phyloP scores from a whole-genome alignment of 2,113 vertebrate genomes.

The Centropus bengalensis region DNA sequence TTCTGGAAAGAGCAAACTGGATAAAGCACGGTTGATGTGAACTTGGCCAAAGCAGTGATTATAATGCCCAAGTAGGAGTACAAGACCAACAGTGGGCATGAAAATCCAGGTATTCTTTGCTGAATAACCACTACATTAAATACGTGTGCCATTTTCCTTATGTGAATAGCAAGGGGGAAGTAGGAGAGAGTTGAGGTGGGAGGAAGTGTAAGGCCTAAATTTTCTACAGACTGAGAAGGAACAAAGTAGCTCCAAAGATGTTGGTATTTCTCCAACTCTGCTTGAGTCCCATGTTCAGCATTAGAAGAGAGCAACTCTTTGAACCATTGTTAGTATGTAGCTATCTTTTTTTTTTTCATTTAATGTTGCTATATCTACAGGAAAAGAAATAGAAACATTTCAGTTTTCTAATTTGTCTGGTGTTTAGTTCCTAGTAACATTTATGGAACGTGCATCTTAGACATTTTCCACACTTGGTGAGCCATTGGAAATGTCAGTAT shows the following conservation, averaged over 20 bases:
- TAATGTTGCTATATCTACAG: neutral
- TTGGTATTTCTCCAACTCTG: neutral
- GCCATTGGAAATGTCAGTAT: conserved; percentile 49
- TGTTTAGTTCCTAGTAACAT: neutral
- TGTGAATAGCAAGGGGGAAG: neutral
- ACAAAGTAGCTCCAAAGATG: neutral
- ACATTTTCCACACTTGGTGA: neutral
- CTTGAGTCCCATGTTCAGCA: neutral
- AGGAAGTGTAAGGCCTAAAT: neutral
- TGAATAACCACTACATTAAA: neutral
- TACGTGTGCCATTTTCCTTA: neutral
- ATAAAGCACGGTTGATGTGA: neutral
- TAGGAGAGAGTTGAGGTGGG: fast-evolving
- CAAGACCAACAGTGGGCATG: neutral
- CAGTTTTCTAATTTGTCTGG: neutral
- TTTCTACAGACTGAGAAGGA: neutral
- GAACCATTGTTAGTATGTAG: neutral
- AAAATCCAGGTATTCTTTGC: neutral
- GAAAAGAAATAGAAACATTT: neutral
- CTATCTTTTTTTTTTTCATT: neutral
- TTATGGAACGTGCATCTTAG: neutral
- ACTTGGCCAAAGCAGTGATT: neutral
- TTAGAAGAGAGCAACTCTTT: neutral
- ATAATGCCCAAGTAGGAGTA: neutral
- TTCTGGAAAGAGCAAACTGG: neutral